A percentile compares a stretch with the other conserved stretches of the same genome.
These are phyloP conservation scores for Neodontobutis hainanensis DNA, from an alignment of 2,113 vertebrate genomes.

Conservation along the genomic window DNA sequence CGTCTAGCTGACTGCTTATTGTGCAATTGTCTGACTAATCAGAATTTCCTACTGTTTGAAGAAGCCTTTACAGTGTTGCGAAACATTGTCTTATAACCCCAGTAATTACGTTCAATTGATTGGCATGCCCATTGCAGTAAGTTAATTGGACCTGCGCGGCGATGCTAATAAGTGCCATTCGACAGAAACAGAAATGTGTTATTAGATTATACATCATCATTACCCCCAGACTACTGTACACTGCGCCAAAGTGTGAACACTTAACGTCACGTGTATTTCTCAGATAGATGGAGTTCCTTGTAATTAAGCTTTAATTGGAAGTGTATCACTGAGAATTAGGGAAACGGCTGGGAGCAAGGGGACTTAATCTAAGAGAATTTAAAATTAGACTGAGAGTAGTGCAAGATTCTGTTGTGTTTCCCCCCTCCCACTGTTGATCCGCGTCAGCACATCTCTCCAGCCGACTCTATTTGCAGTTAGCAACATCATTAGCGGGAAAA, in stretches of 20 bases:
- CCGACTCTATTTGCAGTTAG: conserved; percentile 50
- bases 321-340: conserved; percentile 44
- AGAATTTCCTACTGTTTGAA: conserved; percentile 46
- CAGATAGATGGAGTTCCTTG: conserved; percentile 51
- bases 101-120: conserved; percentile 69
- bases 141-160: conserved; percentile 60
- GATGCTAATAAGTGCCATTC: conserved; percentile 66
- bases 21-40: conserved; percentile 43
- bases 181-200: conserved; percentile 59
- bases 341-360: conserved; percentile 18
- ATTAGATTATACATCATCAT: conserved; percentile 68
- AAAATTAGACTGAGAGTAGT: conserved; percentile 32
- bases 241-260: conserved; percentile 43
- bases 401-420: conserved; percentile 24
- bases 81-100: conserved; percentile 58
- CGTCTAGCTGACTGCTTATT: conserved; percentile 34
- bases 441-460: conserved; percentile 57
- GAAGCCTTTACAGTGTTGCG: conserved; percentile 40
- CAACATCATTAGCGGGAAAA: conserved; percentile 59
- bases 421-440: neutral
- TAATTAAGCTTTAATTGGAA: conserved; percentile 65
- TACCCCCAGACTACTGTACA: conserved; percentile 57
- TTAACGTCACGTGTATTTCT: conserved; percentile 39
- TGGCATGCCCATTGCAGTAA: conserved; percentile 64
- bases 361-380: conserved; percentile 46